Base-by-base conservation (phyloP, 1,140 invertebrate genomes). In the Heliconius nattereri region DNA sequence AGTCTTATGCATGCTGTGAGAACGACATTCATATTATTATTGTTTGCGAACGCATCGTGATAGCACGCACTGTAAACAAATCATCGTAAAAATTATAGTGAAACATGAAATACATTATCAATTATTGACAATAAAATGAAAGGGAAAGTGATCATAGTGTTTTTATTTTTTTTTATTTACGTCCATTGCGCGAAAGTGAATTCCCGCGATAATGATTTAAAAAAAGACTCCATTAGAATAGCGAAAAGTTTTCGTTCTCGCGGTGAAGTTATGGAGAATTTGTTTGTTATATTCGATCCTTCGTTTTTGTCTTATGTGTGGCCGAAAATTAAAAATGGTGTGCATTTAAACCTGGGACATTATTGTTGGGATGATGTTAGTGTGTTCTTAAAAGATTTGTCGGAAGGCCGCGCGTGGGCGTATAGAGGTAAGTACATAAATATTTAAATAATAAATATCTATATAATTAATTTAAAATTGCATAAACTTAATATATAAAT, bases 301-400 rank as follows among this genome's bases (percentile, higher is more conserved):
- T 87, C 91, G n/a, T 94, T 93, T 86, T 85, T 95, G 83, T 87
- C 93, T n/a, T 80, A 89, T 37, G 90, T 94, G 20, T 95, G 94
- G 94, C 92, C 94, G 49, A 94, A 94, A 83, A 92, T 95, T 78
- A 90, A 86, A 60, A 94, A 94, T 77, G 92, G 92, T 40, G 90
- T 94, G 75, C 94, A 95, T 85, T 86, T 95, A 45, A 85, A 82
- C 52, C 71, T 94, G 29, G 89, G 89, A 20, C 71, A 83, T 26
- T 72, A 75, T 9, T 95, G 94, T 79, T 95, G 91, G 91, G 85
- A 88, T 5, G 90, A 94, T 81, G 76, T 93, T 74, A 90, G 87
- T 76, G 80, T 90, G 75, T 89, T 94, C 78, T 92, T 92, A 72
- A 92, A 86, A 82, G 94, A 94, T 76, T 86, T 94, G 60, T 81